Percentiles rank a stretch among this genome's conserved stretches.
Conservation (phyloP, 2,113 vertebrate genomes). For the Chamaetylas fuelleborni region DNA sequence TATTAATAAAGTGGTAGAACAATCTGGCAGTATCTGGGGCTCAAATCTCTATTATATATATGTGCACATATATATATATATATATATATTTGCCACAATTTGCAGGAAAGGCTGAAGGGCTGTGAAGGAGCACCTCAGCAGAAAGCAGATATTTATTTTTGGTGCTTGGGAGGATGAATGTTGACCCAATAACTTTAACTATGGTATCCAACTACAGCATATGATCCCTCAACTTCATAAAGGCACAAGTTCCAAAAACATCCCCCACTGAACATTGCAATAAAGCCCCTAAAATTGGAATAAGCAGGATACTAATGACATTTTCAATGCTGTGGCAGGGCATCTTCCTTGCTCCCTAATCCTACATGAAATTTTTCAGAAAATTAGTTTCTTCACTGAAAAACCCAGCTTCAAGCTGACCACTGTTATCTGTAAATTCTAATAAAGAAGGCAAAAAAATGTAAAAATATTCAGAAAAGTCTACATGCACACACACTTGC, state of each 20-base stretch:
- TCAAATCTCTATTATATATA: background rate
- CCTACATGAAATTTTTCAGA: background rate
- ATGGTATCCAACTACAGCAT: background rate
- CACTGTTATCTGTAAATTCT: background rate
- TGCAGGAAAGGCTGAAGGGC: background rate
- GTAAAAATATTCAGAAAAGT: constrained; percentile 5
- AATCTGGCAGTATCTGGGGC: background rate
- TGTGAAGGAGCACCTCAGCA: background rate
- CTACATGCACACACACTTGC: background rate
- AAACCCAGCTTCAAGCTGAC: background rate
- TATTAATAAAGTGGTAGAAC: background rate
- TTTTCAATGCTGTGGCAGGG: background rate
- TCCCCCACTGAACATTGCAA: background rate
- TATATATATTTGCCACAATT: background rate
- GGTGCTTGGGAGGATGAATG: background rate
- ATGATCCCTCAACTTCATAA: background rate
- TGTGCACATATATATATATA: no score
- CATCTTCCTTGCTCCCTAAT: background rate
- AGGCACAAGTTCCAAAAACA: background rate
- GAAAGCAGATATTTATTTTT: background rate
- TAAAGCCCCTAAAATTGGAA: background rate
- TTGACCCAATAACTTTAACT: background rate
- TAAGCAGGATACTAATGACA: background rate
- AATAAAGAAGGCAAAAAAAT: background rate
- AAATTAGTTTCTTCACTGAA: background rate